Evolutionary conservation across 1,140 invertebrate species (phyloP).

Genomic region (Drosophila prosaltans): DNA sequence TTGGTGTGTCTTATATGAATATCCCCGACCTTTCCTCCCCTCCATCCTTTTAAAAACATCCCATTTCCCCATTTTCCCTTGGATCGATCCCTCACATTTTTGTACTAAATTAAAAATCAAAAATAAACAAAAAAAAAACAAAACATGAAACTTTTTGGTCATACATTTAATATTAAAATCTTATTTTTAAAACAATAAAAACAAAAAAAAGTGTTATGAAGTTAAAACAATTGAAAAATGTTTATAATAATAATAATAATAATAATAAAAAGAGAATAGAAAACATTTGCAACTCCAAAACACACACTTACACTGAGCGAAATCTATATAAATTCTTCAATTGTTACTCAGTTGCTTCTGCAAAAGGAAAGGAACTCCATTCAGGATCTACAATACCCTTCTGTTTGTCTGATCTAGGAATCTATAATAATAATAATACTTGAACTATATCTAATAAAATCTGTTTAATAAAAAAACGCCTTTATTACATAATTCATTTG

Average conservation of each 20-base stretch:
- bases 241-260: conserved; percentile 33
- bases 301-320: conserved; percentile 4
- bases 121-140: conserved; percentile 26
- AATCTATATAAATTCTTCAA: not conserved
- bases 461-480: no score
- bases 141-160: conserved; percentile 50
- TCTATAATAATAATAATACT: no score
- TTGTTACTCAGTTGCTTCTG: not conserved
- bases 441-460: no score
- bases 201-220: conserved; percentile 24
- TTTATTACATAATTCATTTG: no score
- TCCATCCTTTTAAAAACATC: not conserved
- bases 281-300: conserved; percentile 68
- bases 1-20: conserved; percentile 78
- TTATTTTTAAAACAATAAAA: conserved; percentile 53
- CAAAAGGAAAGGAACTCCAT: not conserved
- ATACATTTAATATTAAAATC: conserved; percentile 72
- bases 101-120: conserved; percentile 64
- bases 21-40: conserved; percentile 16
- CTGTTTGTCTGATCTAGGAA: not conserved
- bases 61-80: not conserved
- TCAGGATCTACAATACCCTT: not conserved
- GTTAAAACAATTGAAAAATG: conserved; percentile 1
- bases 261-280: conserved; percentile 51
- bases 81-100: conserved; percentile 29